Base-by-base conservation (phyloP, 2,797 vertebrate species). In the Tenualosa thibaudeaui region DNA sequence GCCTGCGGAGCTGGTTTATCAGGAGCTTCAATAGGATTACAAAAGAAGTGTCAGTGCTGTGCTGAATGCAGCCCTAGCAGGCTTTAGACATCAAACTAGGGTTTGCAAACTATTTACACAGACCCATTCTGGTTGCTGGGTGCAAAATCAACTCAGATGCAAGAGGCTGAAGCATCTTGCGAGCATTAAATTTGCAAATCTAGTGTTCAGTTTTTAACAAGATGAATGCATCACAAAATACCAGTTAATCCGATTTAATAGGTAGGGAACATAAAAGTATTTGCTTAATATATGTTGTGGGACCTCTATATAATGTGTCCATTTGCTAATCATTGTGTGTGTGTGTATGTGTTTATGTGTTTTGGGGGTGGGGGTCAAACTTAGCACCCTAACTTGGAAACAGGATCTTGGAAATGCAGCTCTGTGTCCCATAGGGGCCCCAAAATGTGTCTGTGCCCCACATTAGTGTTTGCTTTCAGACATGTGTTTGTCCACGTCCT, bases 401-500 rank as follows among this genome's bases (percentile, higher is more conserved):
- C 24, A 78, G 81, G 75, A 43, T 17, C 15, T 62, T 2, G 9
- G 81, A 85, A 26, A 85, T 58, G 91, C 86, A 87, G 83, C 81
- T 60, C 81, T 84, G 22, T n/a, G 26, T n/a, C 49, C 37, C 0
- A 83, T 82, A 50, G 65, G 68, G 12, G 24, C 75, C 71, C 78
- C 83, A 51, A 24, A 68, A 75, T 7, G 4, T 82, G 54, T 81
- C 81, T 54, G 81, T 62, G 46, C 81, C 37, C 43, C 13, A 37
- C 19, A 65, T 83, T 84, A 24, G 12, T 56, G 31, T 82, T 86
- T 86, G 91, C 87, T 62, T 56, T 85, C 53, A 84, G 26, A 43
- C 60, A 26, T 81, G 71, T 65, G 81, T 84, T 82, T 60, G 86
- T 86, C 84, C 89, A 91, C 86, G 85, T 90, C 91, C 71, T 46